Evolutionary conservation across 2,113 vertebrate species (phyloP), one percentile per base, ranked within the genome.

Genomic region (Sceloporus tristichus): DNA sequence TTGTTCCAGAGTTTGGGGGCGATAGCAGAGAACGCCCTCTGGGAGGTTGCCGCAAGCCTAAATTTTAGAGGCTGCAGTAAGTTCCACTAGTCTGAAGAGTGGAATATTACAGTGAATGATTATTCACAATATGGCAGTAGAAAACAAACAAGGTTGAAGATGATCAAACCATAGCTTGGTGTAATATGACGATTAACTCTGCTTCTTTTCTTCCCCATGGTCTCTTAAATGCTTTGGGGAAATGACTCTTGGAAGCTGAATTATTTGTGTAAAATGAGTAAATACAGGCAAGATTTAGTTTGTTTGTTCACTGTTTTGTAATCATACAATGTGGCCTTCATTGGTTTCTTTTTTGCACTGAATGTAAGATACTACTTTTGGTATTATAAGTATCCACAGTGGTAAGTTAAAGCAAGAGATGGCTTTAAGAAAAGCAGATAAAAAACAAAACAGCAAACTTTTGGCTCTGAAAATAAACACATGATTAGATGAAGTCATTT

Each of bases 401-500:
- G 18, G 1, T 76, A 25, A 25, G 78, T 83, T 86, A 54, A 34
- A 90, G 90, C 70, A 56, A 9, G 80, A 59, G 34, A 65, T n/a
- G 80, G 82, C 75, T 85, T 80, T 74, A 54, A 75, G 73, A 14
- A 25, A 42, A 79, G 79, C 23, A 91, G 84, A 4, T 65, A 78
- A 83, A 54, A 48, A 4, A 11, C 34, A 81, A 68, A 11, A 29
- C 48, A 90, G 25, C 34, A 90, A 85, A 84, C 92, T 42, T 0
- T 9, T 38, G 23, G 25, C 66, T 91, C 5, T 11, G 16, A 27
- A 2, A 42, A 84, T 42, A 14, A 53, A 13, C 40, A 75, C 7
- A 25, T 87, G 70, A 42, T 81, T 62, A 74, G 77, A 62, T 81
- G 25, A 87, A 87, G 74, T 89, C 70, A 93, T 87, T 82, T 19